Conservation (phyloP, 2,888 invertebrate genomes). For the Aphidius colemani region DNA sequence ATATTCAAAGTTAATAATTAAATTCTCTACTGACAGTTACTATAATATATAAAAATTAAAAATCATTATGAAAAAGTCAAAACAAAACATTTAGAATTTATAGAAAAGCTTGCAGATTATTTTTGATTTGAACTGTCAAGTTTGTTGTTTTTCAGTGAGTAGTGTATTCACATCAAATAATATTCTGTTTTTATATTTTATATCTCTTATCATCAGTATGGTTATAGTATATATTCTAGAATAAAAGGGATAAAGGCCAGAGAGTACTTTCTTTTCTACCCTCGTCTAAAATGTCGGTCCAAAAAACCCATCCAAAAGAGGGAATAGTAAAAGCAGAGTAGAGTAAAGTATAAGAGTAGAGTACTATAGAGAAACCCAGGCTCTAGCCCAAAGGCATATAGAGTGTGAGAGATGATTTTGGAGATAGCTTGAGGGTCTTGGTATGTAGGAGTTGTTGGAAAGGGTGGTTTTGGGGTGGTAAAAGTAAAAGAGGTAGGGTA, state of each 20-base stretch:
- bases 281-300: constrained; percentile 39
- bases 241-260: constrained; percentile 33
- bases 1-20: too few relatives aligned
- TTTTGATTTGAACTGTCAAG: too few relatives aligned
- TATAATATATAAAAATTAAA: too few relatives aligned
- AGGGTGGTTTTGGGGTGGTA: constrained; percentile 27
- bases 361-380: constrained; percentile 29
- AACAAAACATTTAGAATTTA: too few relatives aligned
- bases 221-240: constrained; percentile 21
- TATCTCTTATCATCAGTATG: too few relatives aligned
- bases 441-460: constrained; percentile 54
- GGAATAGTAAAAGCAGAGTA: constrained; percentile 8
- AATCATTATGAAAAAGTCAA: too few relatives aligned
- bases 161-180: too few relatives aligned
- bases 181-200: too few relatives aligned
- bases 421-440: constrained; percentile 59
- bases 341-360: not conserved
- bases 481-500: constrained; percentile 25
- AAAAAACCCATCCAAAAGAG: constrained; percentile 41
- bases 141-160: too few relatives aligned
- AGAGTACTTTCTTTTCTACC: constrained; percentile 20
- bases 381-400: constrained; percentile 37
- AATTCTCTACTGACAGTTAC: too few relatives aligned
- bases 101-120: too few relatives aligned
- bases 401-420: constrained; percentile 60